phyloP scores from a whole-genome alignment of 2,888 invertebrate genomes.

The Brenthis daphne region DNA sequence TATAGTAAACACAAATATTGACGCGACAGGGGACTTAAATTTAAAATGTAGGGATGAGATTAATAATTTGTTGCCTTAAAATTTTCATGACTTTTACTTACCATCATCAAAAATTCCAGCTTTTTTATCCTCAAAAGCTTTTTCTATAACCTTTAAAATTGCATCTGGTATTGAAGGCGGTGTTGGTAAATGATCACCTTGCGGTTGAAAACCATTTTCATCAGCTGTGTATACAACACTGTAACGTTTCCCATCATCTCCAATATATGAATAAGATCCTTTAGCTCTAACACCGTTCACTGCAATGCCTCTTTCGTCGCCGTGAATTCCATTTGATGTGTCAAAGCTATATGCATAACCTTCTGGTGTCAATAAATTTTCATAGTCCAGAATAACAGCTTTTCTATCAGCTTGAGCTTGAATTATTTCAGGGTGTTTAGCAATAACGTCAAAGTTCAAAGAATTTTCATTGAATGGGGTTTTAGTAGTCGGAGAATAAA shows the following conservation, averaged over 20 bases:
- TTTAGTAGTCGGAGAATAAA: background rate
- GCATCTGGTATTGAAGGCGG: constrained; percentile 69
- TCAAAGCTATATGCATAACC: constrained; percentile 64
- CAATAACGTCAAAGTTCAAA: background rate
- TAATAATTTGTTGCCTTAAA: too few species aligned
- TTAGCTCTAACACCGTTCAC: constrained; percentile 61
- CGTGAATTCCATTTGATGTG: constrained; percentile 71
- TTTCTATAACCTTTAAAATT: constrained; percentile 63
- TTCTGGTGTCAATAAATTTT: constrained; percentile 57
- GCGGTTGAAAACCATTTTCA: constrained; percentile 68
- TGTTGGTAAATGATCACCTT: constrained; percentile 70
- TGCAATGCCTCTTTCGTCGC: constrained; percentile 64
- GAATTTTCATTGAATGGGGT: too few species aligned
- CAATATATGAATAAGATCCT: constrained; percentile 67
- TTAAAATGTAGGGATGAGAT: too few species aligned
- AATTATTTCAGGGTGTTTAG: constrained; percentile 46
- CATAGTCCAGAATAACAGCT: constrained; percentile 60
- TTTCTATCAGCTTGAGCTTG: constrained; percentile 58
- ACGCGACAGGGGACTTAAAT: too few species aligned
- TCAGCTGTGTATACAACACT: constrained; percentile 65
- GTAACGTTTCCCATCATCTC: constrained; percentile 70
- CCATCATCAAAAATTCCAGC: constrained; percentile 65
- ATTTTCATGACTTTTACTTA: constrained; percentile 42
- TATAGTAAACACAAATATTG: too few species aligned
- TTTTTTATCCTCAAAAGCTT: constrained; percentile 56